Base-by-base conservation (phyloP, 2,797 vertebrate genomes). In the Ptychadena robeensis region DNA sequence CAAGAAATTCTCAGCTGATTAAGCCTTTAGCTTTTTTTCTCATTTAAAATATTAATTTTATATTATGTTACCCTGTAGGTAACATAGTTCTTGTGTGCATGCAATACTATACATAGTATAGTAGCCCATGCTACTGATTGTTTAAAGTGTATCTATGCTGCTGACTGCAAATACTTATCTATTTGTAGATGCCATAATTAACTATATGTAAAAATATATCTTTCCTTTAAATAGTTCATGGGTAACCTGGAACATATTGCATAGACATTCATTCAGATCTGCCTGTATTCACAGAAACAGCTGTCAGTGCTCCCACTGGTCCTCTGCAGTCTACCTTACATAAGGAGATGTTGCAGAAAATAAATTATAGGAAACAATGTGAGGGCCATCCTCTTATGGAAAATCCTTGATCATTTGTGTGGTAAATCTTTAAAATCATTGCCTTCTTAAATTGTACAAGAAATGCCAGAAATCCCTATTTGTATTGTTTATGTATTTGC, bases 281-380 rank as follows among this genome's bases (percentile, higher is more conserved):
- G 48, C 59, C 25, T 11, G 25, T 11, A 57, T 12, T 38, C 14
- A 25, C 25, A 35, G 27, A 11, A 34, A 9, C 48, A 73, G 71
- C 44, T 35, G 48, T 34, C 32, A n/a, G 4, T 57, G 27, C 9
- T 30, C 44, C 48, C 22, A 25, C 35, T 27, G 35, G 35, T 11
- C 67, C 35, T 37, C n/a, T 68, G 66, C 34, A 69, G 9, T 69
- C 34, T 69, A 8, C n/a, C 34, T 38, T 38, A 25, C 67, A 69
- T 38, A 69, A 69, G 7, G 6, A 69, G 15, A 68, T 69, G 22
- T 69, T n/a, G 37, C 34, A 35, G 22, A n/a, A 31, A 66, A 25
- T 35, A 8, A 38, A 37, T 69, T 69, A 25, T 27, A 37, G 34
- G 25, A 32, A 68, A 66, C 64, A 34, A 37, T 34, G n/a, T n/a